A percentile compares a stretch with the other conserved stretches of the same genome.
Evolutionary conservation across 2,888 invertebrate genomes (phyloP).

Genomic region (Molorchus minor): DNA sequence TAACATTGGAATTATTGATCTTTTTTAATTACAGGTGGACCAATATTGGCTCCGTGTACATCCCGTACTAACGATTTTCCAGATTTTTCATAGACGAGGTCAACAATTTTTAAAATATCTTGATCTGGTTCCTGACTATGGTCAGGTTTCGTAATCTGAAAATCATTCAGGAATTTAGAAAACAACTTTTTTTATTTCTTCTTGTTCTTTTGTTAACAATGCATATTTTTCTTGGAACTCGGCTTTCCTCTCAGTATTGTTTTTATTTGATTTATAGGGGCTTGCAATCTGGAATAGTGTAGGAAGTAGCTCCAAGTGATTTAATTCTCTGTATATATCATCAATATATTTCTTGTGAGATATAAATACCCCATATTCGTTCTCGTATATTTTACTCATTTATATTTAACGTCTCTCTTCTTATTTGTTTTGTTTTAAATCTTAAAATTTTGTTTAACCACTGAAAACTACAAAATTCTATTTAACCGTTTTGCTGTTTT

Average conservation of each 20-base stretch:
- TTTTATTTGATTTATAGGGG: constrained; percentile 54
- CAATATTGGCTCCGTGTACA: constrained; percentile 66
- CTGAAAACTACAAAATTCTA: no score
- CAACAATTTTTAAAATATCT: constrained; percentile 39
- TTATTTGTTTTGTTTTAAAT: no score
- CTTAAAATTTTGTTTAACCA: no score
- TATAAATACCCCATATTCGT: constrained; percentile 62
- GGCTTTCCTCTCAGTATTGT: constrained; percentile 28
- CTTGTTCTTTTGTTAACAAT: constrained; percentile 31
- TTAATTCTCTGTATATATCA: constrained; percentile 60
- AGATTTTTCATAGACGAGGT: constrained; percentile 41
- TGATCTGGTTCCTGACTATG: constrained; percentile 28
- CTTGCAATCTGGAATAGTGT: constrained; percentile 63
- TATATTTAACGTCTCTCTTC: no score
- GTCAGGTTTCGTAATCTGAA: no score
- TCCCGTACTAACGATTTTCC: constrained; percentile 36
- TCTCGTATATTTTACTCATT: constrained; percentile 47
- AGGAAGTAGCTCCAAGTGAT: constrained; percentile 52
- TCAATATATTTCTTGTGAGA: constrained; percentile 64
- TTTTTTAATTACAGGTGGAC: constrained; percentile 64
- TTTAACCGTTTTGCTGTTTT: no score
- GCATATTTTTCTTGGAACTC: constrained; percentile 25
- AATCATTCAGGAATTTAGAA: constrained; percentile 28
- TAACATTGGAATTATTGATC: constrained; percentile 64
- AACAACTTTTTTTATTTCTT: constrained; percentile 46